Evolutionary conservation across 2,113 vertebrate genomes (phyloP).

Genomic region (Ochotona curzoniae): DNA sequence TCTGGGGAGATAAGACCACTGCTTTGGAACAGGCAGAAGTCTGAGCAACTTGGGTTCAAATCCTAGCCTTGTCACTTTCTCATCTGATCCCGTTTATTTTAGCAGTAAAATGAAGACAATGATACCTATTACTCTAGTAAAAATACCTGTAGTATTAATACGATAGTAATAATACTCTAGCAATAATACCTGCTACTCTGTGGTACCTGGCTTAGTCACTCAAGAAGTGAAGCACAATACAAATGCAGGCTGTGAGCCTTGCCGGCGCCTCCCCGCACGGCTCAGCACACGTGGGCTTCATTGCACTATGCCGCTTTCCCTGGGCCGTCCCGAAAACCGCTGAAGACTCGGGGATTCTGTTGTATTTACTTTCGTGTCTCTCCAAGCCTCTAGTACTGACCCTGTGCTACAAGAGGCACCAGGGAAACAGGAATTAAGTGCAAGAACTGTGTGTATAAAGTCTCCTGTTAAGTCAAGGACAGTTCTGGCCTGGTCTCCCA

Average conservation of each 20-base stretch:
- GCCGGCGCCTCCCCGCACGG: neutral
- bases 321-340: neutral
- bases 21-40: neutral
- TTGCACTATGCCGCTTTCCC: neutral
- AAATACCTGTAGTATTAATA: neutral
- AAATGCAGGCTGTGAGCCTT: neutral
- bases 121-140: neutral
- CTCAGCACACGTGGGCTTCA: neutral
- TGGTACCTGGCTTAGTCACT: neutral
- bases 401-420: neutral
- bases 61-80: neutral
- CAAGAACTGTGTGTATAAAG: neutral
- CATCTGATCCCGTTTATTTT: neutral
- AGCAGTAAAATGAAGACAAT: neutral
- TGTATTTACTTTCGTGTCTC: neutral
- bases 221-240: neutral
- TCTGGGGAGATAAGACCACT: neutral
- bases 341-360: neutral
- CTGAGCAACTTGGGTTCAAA: neutral
- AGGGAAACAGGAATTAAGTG: neutral
- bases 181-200: neutral
- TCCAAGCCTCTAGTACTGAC: neutral
- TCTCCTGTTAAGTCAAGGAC: neutral
- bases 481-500: neutral
- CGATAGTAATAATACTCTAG: neutral